Evolutionary conservation across 2,888 invertebrate genomes (phyloP), one percentile per base, ranked within the genome.

Genomic region (Epistrophella euchroma): DNA sequence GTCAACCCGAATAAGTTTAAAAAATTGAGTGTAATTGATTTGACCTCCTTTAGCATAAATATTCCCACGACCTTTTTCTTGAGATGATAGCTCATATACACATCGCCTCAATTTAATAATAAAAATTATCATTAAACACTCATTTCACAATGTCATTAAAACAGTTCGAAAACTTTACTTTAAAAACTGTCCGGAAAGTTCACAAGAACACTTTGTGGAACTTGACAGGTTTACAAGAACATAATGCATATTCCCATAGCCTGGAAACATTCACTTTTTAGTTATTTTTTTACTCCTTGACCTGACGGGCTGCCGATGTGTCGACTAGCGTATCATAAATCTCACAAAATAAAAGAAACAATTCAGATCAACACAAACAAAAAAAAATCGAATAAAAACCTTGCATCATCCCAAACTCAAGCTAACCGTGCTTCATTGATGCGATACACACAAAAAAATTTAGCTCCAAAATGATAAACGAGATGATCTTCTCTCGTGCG

Each of bases 401-500:
- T 62, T 72, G 72, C 47, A 56, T 55, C 72, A 35, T 66, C n/a
- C 45, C 37, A 55, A 43, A 52, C 74, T 66, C 35, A 79, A 43
- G 60, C 25, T 40, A 43, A 40, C 40, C 40, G 60, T 28, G 40
- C 28, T 32, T 17, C 73, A 68, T 4, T 47, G 35, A n/a, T 55
- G 52, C 7, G 11, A 2, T 10, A 28, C 0, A 17, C 1, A 28
- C 9, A 15, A 15, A 56, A 40, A 40, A 47, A 43, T 25, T n/a
- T 9, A 25, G 10, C 25, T 62, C 52, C 43, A 60, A 32, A 15
- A 77, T 74, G 75, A 84, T 50, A 50, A 71, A 84, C 74, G 79
- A 74, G 74, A 79, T 75, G 83, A 78, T 78, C 73, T 62, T 62
- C 40, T 62, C 13, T 35, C 37, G 19, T 40, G 25, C n/a, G n/a